Conservation (phyloP, 2,888 invertebrate species). For the Acrobasis consociella region DNA sequence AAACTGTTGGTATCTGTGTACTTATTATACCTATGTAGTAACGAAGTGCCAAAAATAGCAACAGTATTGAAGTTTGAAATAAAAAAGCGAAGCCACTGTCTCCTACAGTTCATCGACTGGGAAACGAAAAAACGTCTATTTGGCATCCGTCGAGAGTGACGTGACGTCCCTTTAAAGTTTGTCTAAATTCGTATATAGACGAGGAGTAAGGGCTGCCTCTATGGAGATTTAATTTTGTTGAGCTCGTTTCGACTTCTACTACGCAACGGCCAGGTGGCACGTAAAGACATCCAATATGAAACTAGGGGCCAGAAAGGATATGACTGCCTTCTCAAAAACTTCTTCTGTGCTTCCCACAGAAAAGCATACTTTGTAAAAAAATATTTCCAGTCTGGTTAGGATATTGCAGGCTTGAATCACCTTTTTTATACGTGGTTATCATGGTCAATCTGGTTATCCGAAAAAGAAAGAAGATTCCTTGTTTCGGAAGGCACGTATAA, state of each 20-base stretch:
- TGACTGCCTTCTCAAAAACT: no score
- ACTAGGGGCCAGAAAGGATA: no score
- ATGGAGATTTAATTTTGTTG: background rate
- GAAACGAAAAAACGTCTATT: constrained; percentile 46
- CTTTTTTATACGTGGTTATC: no score
- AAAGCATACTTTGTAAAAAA: no score
- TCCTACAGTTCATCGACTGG: constrained; percentile 41
- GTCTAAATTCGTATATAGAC: constrained; percentile 22
- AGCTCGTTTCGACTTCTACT: background rate
- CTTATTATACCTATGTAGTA: background rate
- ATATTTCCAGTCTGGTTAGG: no score
- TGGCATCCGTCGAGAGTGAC: constrained; percentile 52
- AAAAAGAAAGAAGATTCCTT: no score
- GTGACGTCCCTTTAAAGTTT: constrained; percentile 53
- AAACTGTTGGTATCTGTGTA: no score
- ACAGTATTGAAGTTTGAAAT: background rate
- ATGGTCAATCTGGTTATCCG: no score
- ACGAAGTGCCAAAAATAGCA: background rate
- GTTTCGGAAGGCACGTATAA: no score
- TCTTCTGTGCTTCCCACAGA: no score
- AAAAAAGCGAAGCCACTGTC: background rate
- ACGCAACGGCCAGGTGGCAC: background rate
- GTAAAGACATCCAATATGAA: no score
- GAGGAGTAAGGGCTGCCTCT: constrained; percentile 10
- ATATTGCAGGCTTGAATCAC: no score